A percentile compares a stretch with the other conserved stretches of the same genome.
phyloP scores from a whole-genome alignment of 2,888 invertebrate genomes.

The Drosophila meridionalis region DNA sequence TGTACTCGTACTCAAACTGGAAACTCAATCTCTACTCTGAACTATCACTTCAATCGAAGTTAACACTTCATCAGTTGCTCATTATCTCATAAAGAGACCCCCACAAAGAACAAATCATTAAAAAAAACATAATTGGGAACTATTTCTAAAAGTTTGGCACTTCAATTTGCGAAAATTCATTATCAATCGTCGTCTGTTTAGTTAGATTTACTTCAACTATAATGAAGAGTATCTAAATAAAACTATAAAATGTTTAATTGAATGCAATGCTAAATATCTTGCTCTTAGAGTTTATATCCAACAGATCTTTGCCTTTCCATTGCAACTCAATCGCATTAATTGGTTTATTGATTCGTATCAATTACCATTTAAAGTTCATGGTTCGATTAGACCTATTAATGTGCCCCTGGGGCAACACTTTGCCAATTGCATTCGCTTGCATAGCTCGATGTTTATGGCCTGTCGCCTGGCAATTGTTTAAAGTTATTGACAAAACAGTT shows the following conservation, averaged over 20 bases:
- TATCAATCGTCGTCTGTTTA: too few relatives aligned
- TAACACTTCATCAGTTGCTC: too few relatives aligned
- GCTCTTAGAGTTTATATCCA: not conserved
- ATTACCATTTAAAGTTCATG: slow-evolving; percentile 11
- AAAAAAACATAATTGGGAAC: too few relatives aligned
- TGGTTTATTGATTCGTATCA: slow-evolving; percentile 7
- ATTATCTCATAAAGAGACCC: too few relatives aligned
- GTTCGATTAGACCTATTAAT: not conserved
- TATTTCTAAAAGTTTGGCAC: too few relatives aligned
- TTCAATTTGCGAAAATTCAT: too few relatives aligned
- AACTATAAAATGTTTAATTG: too few relatives aligned
- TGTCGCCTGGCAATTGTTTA: slow-evolving; percentile 14
- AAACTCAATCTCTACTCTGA: too few relatives aligned
- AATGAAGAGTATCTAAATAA: not conserved
- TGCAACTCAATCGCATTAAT: not conserved
- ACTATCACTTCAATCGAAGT: too few relatives aligned
- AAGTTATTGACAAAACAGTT: slow-evolving; percentile 70
- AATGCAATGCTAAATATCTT: too few relatives aligned
- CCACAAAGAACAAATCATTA: too few relatives aligned
- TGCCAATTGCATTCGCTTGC: slow-evolving; percentile 3
- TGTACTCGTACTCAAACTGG: too few relatives aligned
- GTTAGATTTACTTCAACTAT: not conserved
- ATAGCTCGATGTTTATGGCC: not conserved
- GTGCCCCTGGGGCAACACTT: not conserved
- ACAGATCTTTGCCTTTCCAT: not conserved